Base-by-base conservation (phyloP, 2,113 vertebrate genomes). In the Vulpes lagopus region DNA sequence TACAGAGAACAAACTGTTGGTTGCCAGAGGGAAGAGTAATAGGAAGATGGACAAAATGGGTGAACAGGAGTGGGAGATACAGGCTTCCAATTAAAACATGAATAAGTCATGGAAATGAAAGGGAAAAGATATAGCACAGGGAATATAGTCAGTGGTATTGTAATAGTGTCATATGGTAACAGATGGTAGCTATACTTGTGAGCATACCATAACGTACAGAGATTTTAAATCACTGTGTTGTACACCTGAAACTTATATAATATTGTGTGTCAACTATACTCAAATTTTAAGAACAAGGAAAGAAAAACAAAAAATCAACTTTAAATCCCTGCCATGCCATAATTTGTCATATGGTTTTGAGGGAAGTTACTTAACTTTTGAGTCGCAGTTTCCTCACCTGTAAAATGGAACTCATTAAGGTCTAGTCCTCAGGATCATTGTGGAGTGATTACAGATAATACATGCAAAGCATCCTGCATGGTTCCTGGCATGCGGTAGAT, bases 311-410 rank as follows among this genome's bases (percentile, higher is more conserved):
- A 88, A n/a, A 78, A 32, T n/a, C 11, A 23, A 15, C 64, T 85
- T 96, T 78, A 89, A 94, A 71, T 95, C 22, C 35, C 27, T 25
- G 16, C 71, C 74, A 7, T 86, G 69, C 15, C n/a, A 76, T 51
- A 15, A 32, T 62, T 96, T 87, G 32, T 78, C 88, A 35, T 55
- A 60, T 25, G 15, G 74, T 80, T 82, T 55, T 27, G 27, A 27
- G 19, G 60, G 55, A 96, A 97, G 84, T 53, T 23, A 67, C 43
- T 86, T 87, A 78, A 59, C 12, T 88, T 85, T 49, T 80, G 62
- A 62, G 38, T 23, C 60, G 94, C 85, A 53, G 59, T 95, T 94
- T 96, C 8, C 1, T 88, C n/a, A 74, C 32, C 12, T 84, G 2
- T 86, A 22, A 96, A 91, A 74, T 88, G 57, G 25, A 19, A 65